Evolutionary conservation across 2,113 vertebrate genomes (phyloP).

Genomic region (Euleptes europaea): DNA sequence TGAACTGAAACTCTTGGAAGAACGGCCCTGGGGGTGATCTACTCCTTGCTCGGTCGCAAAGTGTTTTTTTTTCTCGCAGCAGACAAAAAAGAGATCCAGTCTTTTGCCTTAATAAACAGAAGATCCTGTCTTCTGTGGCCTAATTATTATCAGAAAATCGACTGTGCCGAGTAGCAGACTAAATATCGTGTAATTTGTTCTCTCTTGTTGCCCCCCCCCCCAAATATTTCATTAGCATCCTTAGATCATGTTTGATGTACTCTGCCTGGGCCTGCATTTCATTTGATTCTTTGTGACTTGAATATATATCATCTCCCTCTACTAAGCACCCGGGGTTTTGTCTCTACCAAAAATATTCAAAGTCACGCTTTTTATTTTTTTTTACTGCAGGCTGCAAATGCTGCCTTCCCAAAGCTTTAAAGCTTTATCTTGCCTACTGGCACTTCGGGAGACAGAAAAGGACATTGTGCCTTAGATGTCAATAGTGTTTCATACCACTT

Average conservation of each 20-base stretch:
- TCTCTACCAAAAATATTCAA: slow-evolving; percentile 25
- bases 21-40: background rate
- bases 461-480: background rate
- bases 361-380: slow-evolving; percentile 3
- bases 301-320: slow-evolving; percentile 31
- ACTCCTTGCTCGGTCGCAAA: slow-evolving; percentile 10
- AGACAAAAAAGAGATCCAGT: background rate
- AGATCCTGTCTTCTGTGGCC: slow-evolving; percentile 2
- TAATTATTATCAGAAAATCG: slow-evolving; percentile 8
- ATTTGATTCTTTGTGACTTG: slow-evolving; percentile 29
- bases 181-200: background rate
- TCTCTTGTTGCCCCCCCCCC: slow-evolving; percentile 16
- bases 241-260: slow-evolving; percentile 10
- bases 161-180: background rate
- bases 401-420: slow-evolving; percentile 19
- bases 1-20: slow-evolving; percentile 14
- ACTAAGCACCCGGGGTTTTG: slow-evolving; percentile 13
- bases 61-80: background rate
- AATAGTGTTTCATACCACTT: background rate
- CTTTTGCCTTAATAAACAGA: slow-evolving; percentile 34
- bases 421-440: slow-evolving; percentile 21
- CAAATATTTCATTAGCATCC: slow-evolving; percentile 25
- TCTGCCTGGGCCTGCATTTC: background rate
- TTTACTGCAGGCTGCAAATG: slow-evolving; percentile 7
- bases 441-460: slow-evolving; percentile 15